phyloP scores from a whole-genome alignment of 2,888 invertebrate species.

The Cryptus armator region DNA sequence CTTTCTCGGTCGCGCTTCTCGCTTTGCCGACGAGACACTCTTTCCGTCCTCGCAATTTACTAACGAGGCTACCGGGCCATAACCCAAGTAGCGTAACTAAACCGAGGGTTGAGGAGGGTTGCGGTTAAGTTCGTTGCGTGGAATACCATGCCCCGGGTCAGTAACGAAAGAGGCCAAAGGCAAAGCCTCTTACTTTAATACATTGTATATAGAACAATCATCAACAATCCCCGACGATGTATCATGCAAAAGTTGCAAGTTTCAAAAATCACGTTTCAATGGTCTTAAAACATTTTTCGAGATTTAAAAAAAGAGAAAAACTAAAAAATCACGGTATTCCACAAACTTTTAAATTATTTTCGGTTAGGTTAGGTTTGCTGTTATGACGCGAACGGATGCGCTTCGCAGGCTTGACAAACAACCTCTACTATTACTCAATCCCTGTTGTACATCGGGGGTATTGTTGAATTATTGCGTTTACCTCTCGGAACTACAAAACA shows the following conservation, averaged over 20 bases:
- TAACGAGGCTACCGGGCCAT: constrained; percentile 43
- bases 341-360: no score
- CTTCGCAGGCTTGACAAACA: no score
- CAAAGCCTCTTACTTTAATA: constrained; percentile 14
- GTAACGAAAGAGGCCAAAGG: constrained; percentile 38
- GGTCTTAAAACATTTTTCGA: no score
- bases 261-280: no score
- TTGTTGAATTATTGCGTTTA: not conserved
- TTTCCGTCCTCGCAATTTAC: constrained; percentile 41
- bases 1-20: constrained; percentile 20
- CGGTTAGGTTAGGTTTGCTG: no score
- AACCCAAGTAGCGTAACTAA: constrained; percentile 43
- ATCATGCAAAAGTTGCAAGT: no score
- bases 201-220: not conserved
- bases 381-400: no score
- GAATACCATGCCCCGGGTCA: constrained; percentile 29
- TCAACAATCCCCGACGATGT: not conserved
- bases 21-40: constrained; percentile 15
- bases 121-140: constrained; percentile 40
- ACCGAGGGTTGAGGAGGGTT: constrained; percentile 16
- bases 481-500: not conserved
- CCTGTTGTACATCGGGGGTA: not conserved
- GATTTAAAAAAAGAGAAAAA: no score
- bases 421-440: not conserved
- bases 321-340: no score